Base-by-base conservation (phyloP, 2,888 invertebrate genomes). In the Epirrhoe alternata region DNA sequence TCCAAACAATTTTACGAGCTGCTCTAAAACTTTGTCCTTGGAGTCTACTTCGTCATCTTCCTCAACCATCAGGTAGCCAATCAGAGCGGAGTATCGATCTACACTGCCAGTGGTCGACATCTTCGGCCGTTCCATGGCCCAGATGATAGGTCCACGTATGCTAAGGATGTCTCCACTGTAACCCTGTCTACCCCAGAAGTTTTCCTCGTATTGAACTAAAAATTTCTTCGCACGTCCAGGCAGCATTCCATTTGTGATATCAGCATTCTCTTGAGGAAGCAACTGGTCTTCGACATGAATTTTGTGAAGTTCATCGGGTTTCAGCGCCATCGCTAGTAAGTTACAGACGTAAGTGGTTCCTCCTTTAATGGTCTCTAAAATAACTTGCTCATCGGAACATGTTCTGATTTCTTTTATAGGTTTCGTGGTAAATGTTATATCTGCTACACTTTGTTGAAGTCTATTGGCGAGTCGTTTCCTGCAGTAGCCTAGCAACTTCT, bases 81-180 rank as follows among this genome's bases (percentile, higher is more conserved):
- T 77, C 47, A 93, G 71, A 8, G 82, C 77, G 0, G 86, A 74
- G 56, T 83, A 86, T 14, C 78, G 79, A 10, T 87, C 84, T 1
- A 71, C 53, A 56, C 85, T 85, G 0, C 87, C 88, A 0, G 86
- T 86, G 0, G 78, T 78, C 0, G 90, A 88, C 64, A 88, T 42
- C 53, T 68, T 81, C 0, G 92, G 93, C 6, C 80, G 83, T 65
- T 91, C 87, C 78, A 88, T 92, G 0, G 92, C 92, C 93, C 93
- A 93, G n/a, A 92, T 77, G 1, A 93, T 89, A 0, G 93, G 92
- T 5, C 93, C 93, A 53, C 82, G 83, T 50, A 90, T 76, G 71
- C 93, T 93, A 1, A 93, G 79, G 62, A 93, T 91, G 57, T 93
- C 92, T 0, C 93, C 93, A 66, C 90, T 93, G 58, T 83, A 92